These are phyloP conservation scores for Drosophila mayri DNA, from an alignment of 1,140 invertebrate species.

Conservation along the genomic window DNA sequence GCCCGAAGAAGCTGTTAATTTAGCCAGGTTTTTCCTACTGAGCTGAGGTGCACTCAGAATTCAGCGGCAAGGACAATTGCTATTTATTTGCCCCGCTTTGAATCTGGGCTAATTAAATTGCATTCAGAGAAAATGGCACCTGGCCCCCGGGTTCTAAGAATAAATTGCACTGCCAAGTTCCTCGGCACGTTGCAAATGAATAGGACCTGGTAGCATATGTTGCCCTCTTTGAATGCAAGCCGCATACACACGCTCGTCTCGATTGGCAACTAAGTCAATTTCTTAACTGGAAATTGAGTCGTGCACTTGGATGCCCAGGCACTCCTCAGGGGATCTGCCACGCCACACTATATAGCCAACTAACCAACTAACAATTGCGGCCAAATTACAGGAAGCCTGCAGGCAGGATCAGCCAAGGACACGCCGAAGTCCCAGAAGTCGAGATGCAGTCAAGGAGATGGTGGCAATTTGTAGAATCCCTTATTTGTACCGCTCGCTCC, in stretches of 20 bases:
- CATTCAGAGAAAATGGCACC: slow-evolving; percentile 62
- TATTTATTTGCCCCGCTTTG: slow-evolving; percentile 59
- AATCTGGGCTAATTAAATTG: slow-evolving; percentile 81
- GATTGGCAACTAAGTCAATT: slow-evolving; percentile 59
- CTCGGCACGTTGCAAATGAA: slow-evolving; percentile 50
- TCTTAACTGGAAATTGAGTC: slow-evolving; percentile 70
- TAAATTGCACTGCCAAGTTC: slow-evolving; percentile 47
- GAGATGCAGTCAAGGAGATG: slow-evolving; percentile 24
- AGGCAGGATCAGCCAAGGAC: slow-evolving; percentile 36
- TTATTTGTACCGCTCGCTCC: slow-evolving; percentile 34
- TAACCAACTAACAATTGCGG: slow-evolving; percentile 50
- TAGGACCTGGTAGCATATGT: slow-evolving; percentile 55
- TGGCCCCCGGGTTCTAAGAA: slow-evolving; percentile 51
- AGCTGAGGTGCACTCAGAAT: slow-evolving; percentile 48
- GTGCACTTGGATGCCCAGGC: slow-evolving; percentile 41
- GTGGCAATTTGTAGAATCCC: slow-evolving; percentile 15
- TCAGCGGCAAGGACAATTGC: slow-evolving; percentile 62
- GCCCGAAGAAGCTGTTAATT: slow-evolving; percentile 54
- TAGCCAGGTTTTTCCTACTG: slow-evolving; percentile 25
- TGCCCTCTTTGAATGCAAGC: slow-evolving; percentile 39
- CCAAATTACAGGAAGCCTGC: slow-evolving; percentile 50
- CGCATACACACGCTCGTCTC: slow-evolving; percentile 74
- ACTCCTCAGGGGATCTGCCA: slow-evolving; percentile 28
- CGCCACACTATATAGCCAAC: slow-evolving; percentile 1
- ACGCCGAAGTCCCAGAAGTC: slow-evolving; percentile 23